Evolutionary conservation across 2,113 vertebrate species (phyloP).

Genomic region (Uropsilus gracilis): DNA sequence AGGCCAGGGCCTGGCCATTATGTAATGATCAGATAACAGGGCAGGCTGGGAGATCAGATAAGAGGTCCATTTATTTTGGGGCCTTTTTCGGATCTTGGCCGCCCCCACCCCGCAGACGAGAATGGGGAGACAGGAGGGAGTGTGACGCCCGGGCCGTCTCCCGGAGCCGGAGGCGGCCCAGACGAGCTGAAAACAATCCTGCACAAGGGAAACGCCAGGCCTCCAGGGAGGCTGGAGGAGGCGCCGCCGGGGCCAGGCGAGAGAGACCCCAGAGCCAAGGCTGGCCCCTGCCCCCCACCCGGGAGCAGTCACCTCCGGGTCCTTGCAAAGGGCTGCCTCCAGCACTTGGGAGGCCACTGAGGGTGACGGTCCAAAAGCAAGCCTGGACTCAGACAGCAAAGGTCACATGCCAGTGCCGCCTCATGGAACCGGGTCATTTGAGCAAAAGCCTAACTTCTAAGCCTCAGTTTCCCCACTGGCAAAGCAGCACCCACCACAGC

Average conservation of each 20-base stretch:
- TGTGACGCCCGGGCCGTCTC: neutral
- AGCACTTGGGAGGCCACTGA: neutral
- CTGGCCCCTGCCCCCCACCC: neutral
- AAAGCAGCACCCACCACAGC: neutral
- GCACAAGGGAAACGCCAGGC: constrained; percentile 69
- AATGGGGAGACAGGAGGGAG: constrained; percentile 73
- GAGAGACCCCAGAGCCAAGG: neutral
- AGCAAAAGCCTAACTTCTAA: neutral
- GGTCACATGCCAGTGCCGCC: neutral
- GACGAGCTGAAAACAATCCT: constrained; percentile 77
- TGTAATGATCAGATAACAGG: constrained; percentile 88
- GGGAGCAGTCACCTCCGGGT: neutral
- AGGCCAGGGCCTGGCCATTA: constrained; percentile 82
- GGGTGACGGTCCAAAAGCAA: neutral
- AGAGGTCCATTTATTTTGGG: constrained; percentile 87
- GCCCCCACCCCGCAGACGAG: constrained; percentile 55
- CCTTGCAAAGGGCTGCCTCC: neutral
- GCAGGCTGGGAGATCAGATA: constrained; percentile 86
- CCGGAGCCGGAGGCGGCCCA: constrained; percentile 64
- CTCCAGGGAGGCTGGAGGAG: constrained; percentile 62
- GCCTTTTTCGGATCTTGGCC: constrained; percentile 79
- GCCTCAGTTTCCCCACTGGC: constrained; percentile 5
- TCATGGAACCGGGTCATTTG: neutral
- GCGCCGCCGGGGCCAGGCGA: neutral
- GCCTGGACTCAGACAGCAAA: neutral